phyloP scores from a whole-genome alignment of 2,113 vertebrate genomes.

The Rattus norvegicus region DNA sequence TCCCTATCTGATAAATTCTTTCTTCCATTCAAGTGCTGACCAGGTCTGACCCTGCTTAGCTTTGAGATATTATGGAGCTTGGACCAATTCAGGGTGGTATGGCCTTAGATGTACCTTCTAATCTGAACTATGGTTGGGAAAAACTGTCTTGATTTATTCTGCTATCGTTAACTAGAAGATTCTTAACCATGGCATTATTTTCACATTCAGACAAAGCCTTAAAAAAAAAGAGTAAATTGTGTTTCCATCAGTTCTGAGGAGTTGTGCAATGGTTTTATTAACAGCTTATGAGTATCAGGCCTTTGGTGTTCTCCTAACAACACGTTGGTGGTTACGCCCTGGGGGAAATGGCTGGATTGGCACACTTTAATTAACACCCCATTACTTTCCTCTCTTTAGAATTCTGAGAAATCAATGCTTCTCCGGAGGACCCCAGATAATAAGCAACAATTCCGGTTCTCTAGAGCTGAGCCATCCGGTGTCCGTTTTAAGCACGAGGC shows the following conservation, averaged over 20 bases:
- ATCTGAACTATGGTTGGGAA: neutral
- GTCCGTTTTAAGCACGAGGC: neutral
- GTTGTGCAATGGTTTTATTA: neutral
- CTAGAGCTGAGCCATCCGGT: neutral
- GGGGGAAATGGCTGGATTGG: neutral
- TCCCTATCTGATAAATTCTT: neutral
- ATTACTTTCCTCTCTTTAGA: slow-evolving; percentile 34
- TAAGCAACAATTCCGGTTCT: neutral
- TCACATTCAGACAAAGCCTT: neutral
- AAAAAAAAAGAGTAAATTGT: neutral
- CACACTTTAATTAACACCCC: slow-evolving; percentile 42
- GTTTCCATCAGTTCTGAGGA: neutral
- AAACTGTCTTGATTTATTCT: neutral
- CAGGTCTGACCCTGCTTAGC: neutral
- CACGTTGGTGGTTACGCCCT: neutral
- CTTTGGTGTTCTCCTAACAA: neutral
- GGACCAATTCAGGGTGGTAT: neutral
- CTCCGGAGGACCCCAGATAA: neutral
- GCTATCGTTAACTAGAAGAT: neutral
- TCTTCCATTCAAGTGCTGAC: neutral
- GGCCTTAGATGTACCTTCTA: neutral
- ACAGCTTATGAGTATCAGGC: neutral
- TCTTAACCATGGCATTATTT: neutral
- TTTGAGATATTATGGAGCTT: neutral
- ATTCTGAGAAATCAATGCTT: neutral